Conservation (phyloP, 64 coral and sea anemone species). For the Orbicella faveolata region DNA sequence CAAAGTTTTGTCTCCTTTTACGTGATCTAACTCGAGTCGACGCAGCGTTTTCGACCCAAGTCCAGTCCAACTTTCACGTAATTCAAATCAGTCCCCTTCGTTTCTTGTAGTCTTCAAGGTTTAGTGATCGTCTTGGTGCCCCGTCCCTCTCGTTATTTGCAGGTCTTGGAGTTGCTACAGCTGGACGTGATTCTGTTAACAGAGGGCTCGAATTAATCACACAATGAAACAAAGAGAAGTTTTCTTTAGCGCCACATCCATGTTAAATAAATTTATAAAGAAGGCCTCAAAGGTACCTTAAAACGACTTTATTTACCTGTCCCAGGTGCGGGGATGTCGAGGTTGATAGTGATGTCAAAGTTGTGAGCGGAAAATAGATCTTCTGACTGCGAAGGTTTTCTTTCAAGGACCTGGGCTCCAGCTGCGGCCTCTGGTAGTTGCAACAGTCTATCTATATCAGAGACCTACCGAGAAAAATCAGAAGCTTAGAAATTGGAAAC, state of each 20-base stretch:
- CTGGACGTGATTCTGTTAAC: slow-evolving; percentile 69
- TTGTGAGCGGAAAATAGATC: slow-evolving; percentile 97
- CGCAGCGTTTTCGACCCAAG: background rate
- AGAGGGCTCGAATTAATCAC: background rate
- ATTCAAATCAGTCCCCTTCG: slow-evolving; percentile 84
- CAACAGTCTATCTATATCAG: background rate
- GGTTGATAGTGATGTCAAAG: slow-evolving; percentile 98
- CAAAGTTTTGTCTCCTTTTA: too few species aligned
- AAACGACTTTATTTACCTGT: background rate
- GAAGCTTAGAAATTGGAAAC: background rate
- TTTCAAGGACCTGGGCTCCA: background rate
- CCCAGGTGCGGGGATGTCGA: slow-evolving; percentile 88
- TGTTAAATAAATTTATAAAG: background rate
- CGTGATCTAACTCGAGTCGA: too few species aligned
- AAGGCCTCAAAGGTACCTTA: background rate
- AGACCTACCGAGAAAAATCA: background rate
- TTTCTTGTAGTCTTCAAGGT: slow-evolving; percentile 99
- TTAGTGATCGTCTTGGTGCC: slow-evolving; percentile 87
- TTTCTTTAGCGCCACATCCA: too few species aligned
- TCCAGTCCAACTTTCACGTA: background rate
- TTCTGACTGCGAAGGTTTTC: slow-evolving; percentile 67
- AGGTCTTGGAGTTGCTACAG: slow-evolving; percentile 63
- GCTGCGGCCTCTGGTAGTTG: background rate
- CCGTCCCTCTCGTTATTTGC: slow-evolving; percentile 62
- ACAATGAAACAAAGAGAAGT: background rate